Base-by-base conservation (phyloP, 2,113 vertebrate species). In the Fulmarus glacialis region DNA sequence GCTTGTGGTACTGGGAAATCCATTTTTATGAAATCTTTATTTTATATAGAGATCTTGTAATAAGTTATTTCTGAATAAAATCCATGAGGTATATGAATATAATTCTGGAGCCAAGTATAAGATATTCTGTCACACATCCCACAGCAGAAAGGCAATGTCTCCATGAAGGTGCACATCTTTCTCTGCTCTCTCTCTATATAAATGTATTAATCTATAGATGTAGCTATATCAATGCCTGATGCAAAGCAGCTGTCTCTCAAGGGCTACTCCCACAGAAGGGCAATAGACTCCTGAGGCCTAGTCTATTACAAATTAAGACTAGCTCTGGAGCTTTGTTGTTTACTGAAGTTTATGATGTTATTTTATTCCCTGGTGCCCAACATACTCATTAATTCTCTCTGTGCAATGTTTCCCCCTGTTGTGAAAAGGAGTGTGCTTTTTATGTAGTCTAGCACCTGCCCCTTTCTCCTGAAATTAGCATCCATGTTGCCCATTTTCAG, bases 331-430 rank as follows among this genome's bases (percentile, higher is more conserved):
- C 90, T 94, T 97, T 96, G 87, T 75, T 93, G 73, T 94, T 97
- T 90, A 77, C 81, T 93, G 80, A 93, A 95, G 84, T 97, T 98
- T 97, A 90, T 97, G 92, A 80, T 83, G 26, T 93, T 96, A 6
- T 96, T 98, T 97, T 92, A 97, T 97, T 97, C 82, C 72, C 93
- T 96, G 77, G 70, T 90, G 94, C 95, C 95, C 73, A 56, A 34
- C 58, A 66, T 84, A 27, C 79, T 96, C 80, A 95, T 98, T 97
- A 91, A 97, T 97, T 97, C 95, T 93, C 78, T 83, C 67, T 48
- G 45, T 70, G 74, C 63, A 86, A 12, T 82, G 64, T 59, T 88
- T 98, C 79, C 91, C 93, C 42, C 50, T 58, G 71, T 93, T 75
- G 86, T 93, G 94, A 94, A 97, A 70, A 83, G 82, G 80, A 36